Evolutionary conservation across 2,113 vertebrate species (phyloP), one percentile per base, ranked within the genome.

Genomic region (Promerops cafer): DNA sequence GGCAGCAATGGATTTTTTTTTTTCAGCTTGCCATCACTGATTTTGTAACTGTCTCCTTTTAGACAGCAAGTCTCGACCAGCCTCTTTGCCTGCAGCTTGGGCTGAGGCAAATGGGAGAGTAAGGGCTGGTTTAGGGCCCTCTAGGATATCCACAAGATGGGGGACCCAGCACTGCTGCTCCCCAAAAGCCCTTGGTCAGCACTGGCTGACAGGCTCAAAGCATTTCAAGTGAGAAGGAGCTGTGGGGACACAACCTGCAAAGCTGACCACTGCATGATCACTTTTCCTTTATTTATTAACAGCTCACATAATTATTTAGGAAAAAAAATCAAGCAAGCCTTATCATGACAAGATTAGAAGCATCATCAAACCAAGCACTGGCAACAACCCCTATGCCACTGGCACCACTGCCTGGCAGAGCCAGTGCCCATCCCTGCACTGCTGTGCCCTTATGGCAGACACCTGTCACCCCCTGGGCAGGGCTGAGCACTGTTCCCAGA

Each of bases 51-150:
- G 37, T 21, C n/a, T 81, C 54, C 23, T 59, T 68, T 37, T 56
- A 79, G 4, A 1, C 0, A 2, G 76, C 27, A 28, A 64, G 57
- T 64, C 63, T 52, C 0, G 0, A 42, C 47, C 63, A 64, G 42
- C 35, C 53, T 26, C 42, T 64, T 39, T 6, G 1, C 57, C 39
- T 23, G 35, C 39, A 80, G 76, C 40, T 27, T 54, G 20, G 40
- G 57, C 35, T 83, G 83, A 50, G 27, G 16, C 33, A 53, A 66
- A 13, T 0, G 1, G 33, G 17, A 53, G 45, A 87, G 27, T 40
- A 39, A 64, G 68, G 54, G 40, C 22, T 52, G 21, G 16, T 17
- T 52, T 61, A 45, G 40, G 49, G 37, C 60, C 37, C 17, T 10
- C 61, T 40, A 18, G 21, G 3, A 50, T 17, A 65, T 6, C 22